phyloP scores from a whole-genome alignment of 2,888 invertebrate genomes.

The Pristionchus exspectatus region DNA sequence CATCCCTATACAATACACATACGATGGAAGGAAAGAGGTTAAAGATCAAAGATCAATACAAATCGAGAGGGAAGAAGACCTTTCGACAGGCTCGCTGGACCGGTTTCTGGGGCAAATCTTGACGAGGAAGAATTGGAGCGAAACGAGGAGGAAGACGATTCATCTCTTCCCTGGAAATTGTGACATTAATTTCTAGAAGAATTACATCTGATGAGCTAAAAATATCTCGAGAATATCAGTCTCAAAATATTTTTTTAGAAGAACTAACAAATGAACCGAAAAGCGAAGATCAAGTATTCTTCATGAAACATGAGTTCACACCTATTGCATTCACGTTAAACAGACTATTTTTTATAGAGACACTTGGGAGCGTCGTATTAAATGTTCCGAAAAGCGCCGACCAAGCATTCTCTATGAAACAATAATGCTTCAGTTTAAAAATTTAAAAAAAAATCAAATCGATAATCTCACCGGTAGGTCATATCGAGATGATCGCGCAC shows the following conservation, averaged over 20 bases:
- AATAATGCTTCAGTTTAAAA: background rate
- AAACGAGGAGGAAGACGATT: conserved; percentile 72
- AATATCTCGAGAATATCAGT: no score
- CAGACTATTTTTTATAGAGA: no score
- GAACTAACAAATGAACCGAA: no score
- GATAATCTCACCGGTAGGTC: conserved; percentile 61
- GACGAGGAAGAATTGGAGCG: conserved; percentile 66
- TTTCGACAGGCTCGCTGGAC: conserved; percentile 72
- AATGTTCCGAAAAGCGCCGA: no score
- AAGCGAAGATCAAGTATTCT: no score
- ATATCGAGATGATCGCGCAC: conserved; percentile 73
- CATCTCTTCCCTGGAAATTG: conserved; percentile 60
- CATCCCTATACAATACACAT: conserved; percentile 24
- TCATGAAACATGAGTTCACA: no score
- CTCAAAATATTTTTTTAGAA: no score
- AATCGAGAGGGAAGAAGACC: conserved; percentile 74
- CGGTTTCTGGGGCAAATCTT: conserved; percentile 69
- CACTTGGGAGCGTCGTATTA: no score
- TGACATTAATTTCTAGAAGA: background rate
- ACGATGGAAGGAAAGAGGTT: background rate
- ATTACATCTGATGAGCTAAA: background rate
- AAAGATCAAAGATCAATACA: conserved; percentile 60
- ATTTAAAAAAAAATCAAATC: background rate
- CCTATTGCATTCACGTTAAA: no score
- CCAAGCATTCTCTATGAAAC: background rate